Conservation (phyloP, 2,888 invertebrate species). For the Volucella inanis region DNA sequence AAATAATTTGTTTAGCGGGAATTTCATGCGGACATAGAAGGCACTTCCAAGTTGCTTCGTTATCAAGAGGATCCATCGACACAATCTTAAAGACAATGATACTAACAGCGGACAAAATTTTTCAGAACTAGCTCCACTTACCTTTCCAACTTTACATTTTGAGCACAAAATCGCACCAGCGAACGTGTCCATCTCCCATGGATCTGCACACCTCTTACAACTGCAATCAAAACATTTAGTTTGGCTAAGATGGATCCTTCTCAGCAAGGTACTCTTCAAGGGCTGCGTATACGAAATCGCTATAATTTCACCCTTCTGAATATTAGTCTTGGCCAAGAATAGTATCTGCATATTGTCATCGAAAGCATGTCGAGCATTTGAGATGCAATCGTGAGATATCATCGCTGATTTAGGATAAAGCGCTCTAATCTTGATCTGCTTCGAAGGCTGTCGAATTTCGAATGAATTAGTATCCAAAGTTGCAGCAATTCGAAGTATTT, state of each 20-base stretch:
- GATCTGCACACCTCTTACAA: slow-evolving; percentile 88
- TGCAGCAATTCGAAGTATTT: slow-evolving; percentile 86
- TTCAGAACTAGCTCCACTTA: slow-evolving; percentile 51
- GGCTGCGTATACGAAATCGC: slow-evolving; percentile 89
- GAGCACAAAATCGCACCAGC: slow-evolving; percentile 87
- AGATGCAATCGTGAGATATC: slow-evolving; percentile 89
- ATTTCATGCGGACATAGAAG: slow-evolving; percentile 86
- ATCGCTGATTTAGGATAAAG: slow-evolving; percentile 87
- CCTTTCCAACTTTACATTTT: slow-evolving; percentile 85
- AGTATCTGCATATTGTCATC: slow-evolving; percentile 86
- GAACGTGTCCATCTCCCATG: slow-evolving; percentile 87
- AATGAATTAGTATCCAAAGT: slow-evolving; percentile 89
- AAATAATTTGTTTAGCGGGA: slow-evolving; percentile 85
- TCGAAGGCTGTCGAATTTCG: slow-evolving; percentile 85
- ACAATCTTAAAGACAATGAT: slow-evolving; percentile 83
- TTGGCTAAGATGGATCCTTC: slow-evolving; percentile 86
- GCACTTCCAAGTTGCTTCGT: slow-evolving; percentile 86
- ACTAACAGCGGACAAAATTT: background rate
- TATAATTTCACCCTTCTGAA: slow-evolving; percentile 87
- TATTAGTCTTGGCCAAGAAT: slow-evolving; percentile 86
- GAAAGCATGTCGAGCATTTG: slow-evolving; percentile 89
- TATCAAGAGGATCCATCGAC: slow-evolving; percentile 86
- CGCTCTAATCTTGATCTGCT: slow-evolving; percentile 85
- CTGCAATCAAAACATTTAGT: slow-evolving; percentile 88
- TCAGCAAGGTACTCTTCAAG: slow-evolving; percentile 87